Percentiles rank a stretch among this genome's conserved stretches.
Evolutionary conservation across 2,113 vertebrate species (phyloP).

Genomic region (Salminus brasiliensis): DNA sequence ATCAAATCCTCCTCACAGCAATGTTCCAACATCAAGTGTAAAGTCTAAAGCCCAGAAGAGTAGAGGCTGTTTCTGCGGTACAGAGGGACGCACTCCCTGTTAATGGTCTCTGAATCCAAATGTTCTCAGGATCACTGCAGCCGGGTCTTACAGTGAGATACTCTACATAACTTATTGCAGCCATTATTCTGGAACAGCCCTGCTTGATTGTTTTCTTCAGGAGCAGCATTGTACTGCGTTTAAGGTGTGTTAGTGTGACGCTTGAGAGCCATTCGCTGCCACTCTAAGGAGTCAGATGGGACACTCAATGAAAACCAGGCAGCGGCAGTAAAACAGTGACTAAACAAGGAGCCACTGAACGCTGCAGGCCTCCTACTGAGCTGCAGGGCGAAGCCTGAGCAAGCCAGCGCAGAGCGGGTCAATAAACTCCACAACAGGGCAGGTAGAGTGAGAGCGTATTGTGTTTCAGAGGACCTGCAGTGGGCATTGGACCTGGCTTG

Average conservation of each 20-base stretch:
- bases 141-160: no score
- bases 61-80: no score
- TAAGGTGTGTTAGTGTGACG: slow-evolving; percentile 34
- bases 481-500: neutral
- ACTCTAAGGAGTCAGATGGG: slow-evolving; percentile 71
- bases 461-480: slow-evolving; percentile 17
- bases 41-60: no score
- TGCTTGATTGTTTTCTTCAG: slow-evolving; percentile 35
- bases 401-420: slow-evolving; percentile 32
- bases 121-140: neutral
- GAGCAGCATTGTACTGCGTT: slow-evolving; percentile 26
- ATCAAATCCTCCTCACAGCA: no score
- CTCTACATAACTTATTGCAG: neutral
- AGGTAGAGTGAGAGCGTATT: slow-evolving; percentile 22
- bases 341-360: slow-evolving; percentile 70
- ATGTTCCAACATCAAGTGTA: no score
- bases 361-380: slow-evolving; percentile 56
- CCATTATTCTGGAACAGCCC: neutral
- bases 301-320: slow-evolving; percentile 73
- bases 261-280: slow-evolving; percentile 46
- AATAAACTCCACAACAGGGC: slow-evolving; percentile 38
- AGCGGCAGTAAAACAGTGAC: slow-evolving; percentile 61
- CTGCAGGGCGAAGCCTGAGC: slow-evolving; percentile 26
- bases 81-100: no score
- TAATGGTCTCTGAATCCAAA: no score